Percentiles rank a stretch among this genome's conserved stretches.
These are phyloP conservation scores for Athene cunicularia DNA, from an alignment of 2,113 vertebrate species.

Conservation along the genomic window DNA sequence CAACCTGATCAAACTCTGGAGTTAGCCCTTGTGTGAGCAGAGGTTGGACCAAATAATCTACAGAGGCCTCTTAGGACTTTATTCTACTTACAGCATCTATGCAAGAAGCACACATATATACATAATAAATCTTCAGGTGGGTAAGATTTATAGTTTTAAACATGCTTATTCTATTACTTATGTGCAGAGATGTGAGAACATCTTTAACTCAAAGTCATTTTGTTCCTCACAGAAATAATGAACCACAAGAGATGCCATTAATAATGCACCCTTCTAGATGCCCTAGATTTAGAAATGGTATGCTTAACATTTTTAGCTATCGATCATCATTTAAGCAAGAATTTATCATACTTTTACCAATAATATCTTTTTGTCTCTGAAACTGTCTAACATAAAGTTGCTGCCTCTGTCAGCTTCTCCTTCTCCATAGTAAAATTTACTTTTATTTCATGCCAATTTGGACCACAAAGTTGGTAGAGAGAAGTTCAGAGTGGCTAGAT, in stretches of 20 bases:
- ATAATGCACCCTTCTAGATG: not conserved
- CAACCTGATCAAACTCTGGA: not conserved
- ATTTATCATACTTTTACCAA: not conserved
- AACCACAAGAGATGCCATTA: slow-evolving; percentile 13
- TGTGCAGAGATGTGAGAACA: not conserved
- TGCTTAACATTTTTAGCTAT: slow-evolving; percentile 17
- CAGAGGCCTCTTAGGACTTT: not conserved
- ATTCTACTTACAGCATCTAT: not conserved
- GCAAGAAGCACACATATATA: not conserved
- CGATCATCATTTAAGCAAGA: not conserved
- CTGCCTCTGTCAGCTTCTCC: not conserved
- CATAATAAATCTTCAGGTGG: not conserved
- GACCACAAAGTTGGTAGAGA: not conserved
- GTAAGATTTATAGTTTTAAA: not conserved
- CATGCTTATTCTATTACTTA: not conserved
- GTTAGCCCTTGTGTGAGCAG: not conserved
- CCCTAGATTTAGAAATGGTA: not conserved
- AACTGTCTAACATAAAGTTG: not conserved
- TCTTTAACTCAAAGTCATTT: slow-evolving; percentile 14
- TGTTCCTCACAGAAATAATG: not conserved
- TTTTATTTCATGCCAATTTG: not conserved
- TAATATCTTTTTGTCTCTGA: not conserved
- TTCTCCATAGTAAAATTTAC: not conserved
- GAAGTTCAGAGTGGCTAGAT: not conserved
- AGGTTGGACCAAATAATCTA: not conserved